These are phyloP conservation scores for Salminus brasiliensis DNA, from an alignment of 2,113 vertebrate species.

Conservation along the genomic window DNA sequence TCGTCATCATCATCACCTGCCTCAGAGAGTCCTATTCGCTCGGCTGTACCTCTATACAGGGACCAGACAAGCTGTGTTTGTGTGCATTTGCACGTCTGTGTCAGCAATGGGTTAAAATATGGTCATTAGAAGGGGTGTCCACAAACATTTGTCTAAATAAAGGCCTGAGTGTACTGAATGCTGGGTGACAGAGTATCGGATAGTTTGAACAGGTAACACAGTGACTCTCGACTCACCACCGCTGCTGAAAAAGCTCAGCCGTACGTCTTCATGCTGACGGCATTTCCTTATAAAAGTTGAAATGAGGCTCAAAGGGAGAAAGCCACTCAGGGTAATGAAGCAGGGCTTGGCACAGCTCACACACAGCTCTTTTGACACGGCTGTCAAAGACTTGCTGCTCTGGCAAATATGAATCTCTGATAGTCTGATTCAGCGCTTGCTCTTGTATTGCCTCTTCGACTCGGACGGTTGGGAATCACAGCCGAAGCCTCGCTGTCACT, in stretches of 20 bases:
- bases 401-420: slow-evolving; percentile 73
- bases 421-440: slow-evolving; percentile 70
- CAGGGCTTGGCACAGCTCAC: slow-evolving; percentile 64
- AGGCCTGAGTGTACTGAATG: too few species aligned
- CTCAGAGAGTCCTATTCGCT: too few species aligned
- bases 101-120: too few species aligned
- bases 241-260: neutral
- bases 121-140: too few species aligned
- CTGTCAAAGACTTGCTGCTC: slow-evolving; percentile 76
- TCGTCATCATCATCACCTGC: too few species aligned
- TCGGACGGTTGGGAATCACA: neutral
- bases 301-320: slow-evolving; percentile 59
- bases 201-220: too few species aligned
- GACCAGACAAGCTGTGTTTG: too few species aligned
- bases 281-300: slow-evolving; percentile 54
- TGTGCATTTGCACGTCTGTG: too few species aligned
- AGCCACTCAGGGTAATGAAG: slow-evolving; percentile 78
- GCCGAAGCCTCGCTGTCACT: slow-evolving; percentile 1
- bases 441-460: slow-evolving; percentile 51
- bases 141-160: too few species aligned
- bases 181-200: too few species aligned
- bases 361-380: slow-evolving; percentile 59
- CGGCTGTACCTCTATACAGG: too few species aligned
- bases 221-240: too few species aligned
- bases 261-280: slow-evolving; percentile 29